Base-by-base conservation (phyloP, 2,797 vertebrate species). In the Synanceia verrucosa region DNA sequence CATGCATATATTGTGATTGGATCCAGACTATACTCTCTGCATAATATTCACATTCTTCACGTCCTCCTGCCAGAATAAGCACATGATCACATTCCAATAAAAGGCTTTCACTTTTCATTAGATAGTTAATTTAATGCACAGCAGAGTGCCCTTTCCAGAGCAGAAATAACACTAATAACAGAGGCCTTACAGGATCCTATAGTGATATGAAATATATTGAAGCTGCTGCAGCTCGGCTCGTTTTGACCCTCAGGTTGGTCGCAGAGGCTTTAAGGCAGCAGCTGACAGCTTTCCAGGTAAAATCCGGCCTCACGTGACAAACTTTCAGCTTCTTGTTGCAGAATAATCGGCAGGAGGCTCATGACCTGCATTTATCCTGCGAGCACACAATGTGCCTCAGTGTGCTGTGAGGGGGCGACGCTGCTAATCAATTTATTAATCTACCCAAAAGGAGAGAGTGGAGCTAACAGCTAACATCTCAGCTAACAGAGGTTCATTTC, bases 301-400 rank as follows among this genome's bases (percentile, higher is more conserved):
- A 85, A 82, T 77, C 67, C 37, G 4, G 9, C 59, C 14, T 86
- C 82, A 86, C 69, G 51, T 88, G 82, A 85, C 68, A 67, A 76
- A 59, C 80, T 74, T 78, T 51, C 59, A 23, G 46, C 57, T 61
- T 66, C 56, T 71, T 39, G 83, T 72, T 36, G 76, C 78, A 76
- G 81, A 53, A 24, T n/a, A 33, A 52, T 52, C 50, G 9, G 50
- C 28, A 12, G 7, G 28, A 7, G 28, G 50, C 52, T 16, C 52
- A 55, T 55, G 52, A 55, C 52, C 52, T 36, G 52, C 29, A 52
- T 33, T 33, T 19, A 10, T 33, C 18, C 47, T 50, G 7, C 4
- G 1, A 29, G 48, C 48, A 33, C 78, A 92, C 88, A 88, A 86
- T 87, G 89, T n/a, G 52, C 60, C 73, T 50, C 68, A 85, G 82